Evolutionary conservation across 2,797 vertebrate genomes (phyloP).

Genomic region (Hemitrygon akajei): DNA sequence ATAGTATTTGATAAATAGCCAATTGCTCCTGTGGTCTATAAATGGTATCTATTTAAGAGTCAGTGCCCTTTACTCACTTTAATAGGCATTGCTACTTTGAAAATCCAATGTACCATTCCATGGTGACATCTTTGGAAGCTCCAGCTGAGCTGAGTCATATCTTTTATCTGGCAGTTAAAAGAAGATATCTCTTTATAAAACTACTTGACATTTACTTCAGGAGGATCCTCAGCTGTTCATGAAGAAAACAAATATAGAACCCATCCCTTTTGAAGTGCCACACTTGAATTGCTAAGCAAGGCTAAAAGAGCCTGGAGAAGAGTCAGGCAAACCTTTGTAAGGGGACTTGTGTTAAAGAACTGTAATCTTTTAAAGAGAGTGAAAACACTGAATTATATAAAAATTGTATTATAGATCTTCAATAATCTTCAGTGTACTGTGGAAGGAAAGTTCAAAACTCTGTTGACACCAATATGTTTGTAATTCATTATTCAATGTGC

Average conservation of each 20-base stretch:
- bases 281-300: background rate
- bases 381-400: background rate
- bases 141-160: background rate
- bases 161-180: background rate
- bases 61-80: background rate
- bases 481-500: no score
- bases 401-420: no score
- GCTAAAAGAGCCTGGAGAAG: background rate
- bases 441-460: no score
- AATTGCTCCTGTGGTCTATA: background rate
- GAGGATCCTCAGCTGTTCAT: background rate
- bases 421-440: no score
- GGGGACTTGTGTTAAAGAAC: background rate
- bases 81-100: background rate
- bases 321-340: background rate
- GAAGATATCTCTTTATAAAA: background rate
- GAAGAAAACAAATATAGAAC: background rate
- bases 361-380: background rate
- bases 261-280: background rate
- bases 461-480: no score
- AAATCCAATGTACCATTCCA: background rate
- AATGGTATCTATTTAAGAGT: background rate
- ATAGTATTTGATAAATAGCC: background rate
- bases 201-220: background rate
- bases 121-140: background rate